These are phyloP conservation scores for Coracopsis vasa DNA, from an alignment of 2,113 vertebrate genomes.

Conservation along the genomic window DNA sequence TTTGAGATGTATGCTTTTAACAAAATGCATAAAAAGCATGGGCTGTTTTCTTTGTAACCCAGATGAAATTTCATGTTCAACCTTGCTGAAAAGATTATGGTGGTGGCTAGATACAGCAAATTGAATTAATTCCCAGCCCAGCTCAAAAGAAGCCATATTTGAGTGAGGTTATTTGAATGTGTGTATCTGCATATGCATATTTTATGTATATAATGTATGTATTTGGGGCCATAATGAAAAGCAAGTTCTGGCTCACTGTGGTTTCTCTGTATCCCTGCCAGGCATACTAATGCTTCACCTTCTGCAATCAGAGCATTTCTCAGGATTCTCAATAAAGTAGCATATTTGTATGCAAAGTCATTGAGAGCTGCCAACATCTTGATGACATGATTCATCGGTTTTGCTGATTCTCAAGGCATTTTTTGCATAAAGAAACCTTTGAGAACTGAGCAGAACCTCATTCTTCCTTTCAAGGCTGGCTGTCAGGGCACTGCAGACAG, in stretches of 20 bases:
- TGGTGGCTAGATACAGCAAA: background rate
- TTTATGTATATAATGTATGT: background rate
- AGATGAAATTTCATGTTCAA: background rate
- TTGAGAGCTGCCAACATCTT: conserved; percentile 68
- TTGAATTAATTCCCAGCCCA: background rate
- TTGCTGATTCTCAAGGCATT: conserved; percentile 67
- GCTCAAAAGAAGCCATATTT: background rate
- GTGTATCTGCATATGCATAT: background rate
- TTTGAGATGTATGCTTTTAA: background rate
- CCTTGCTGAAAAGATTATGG: background rate
- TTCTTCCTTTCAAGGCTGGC: conserved; percentile 67
- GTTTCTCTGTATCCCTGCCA: conserved; percentile 44
- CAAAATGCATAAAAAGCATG: background rate
- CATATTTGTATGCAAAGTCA: conserved; percentile 69
- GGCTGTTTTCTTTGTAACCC: background rate
- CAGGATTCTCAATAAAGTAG: conserved; percentile 59
- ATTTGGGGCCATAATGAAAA: background rate
- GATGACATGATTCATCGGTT: conserved; percentile 73
- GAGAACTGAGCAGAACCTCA: conserved; percentile 50
- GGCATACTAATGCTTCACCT: conserved; percentile 67
- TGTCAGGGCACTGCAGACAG: conserved; percentile 60
- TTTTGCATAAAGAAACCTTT: conserved; percentile 74
- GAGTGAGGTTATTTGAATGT: background rate
- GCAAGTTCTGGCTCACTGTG: background rate
- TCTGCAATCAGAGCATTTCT: conserved; percentile 54